Conservation (phyloP, 1,140 invertebrate species). For the Helicoverpa zea region DNA sequence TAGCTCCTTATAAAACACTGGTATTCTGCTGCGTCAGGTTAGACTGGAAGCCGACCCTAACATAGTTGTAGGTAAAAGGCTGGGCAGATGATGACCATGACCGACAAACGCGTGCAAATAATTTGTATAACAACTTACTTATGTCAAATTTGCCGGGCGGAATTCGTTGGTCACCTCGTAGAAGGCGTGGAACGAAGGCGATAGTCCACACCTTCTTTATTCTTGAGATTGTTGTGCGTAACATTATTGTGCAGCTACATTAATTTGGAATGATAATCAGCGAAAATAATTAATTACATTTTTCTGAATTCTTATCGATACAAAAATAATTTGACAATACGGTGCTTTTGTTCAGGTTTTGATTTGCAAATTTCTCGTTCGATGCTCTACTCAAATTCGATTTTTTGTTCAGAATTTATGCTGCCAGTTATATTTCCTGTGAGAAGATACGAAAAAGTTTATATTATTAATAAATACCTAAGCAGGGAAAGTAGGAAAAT, state of each 20-base stretch:
- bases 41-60: no score
- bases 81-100: no score
- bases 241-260: conserved; percentile 57
- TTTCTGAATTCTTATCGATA: conserved; percentile 44
- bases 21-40: no score
- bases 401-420: neutral
- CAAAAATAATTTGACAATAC: conserved; percentile 24
- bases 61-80: no score
- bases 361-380: conserved; percentile 38
- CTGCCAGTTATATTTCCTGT: neutral
- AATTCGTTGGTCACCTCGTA: conserved; percentile 50
- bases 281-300: conserved; percentile 64
- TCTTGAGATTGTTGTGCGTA: conserved; percentile 63
- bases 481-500: no score
- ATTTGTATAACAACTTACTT: conserved; percentile 52
- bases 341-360: conserved; percentile 26
- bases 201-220: conserved; percentile 57
- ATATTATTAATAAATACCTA: no score
- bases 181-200: conserved; percentile 54
- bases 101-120: no score
- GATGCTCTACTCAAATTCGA: neutral
- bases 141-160: conserved; percentile 54
- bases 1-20: no score
- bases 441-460: neutral
- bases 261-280: conserved; percentile 57